phyloP scores from a whole-genome alignment of 2,888 invertebrate genomes.

The Lingula anatina region DNA sequence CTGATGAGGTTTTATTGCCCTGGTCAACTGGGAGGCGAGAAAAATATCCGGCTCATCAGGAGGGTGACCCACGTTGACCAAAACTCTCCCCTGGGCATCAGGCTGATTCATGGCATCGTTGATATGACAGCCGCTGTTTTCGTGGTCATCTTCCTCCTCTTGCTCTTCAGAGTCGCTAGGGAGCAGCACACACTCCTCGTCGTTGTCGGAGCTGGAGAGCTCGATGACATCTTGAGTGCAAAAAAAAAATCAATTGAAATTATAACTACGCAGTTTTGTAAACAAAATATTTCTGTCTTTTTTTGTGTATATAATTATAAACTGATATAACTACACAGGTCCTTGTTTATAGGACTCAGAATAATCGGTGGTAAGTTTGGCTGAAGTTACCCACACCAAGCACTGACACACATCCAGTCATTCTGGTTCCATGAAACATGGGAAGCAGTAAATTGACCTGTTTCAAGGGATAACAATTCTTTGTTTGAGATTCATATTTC shows the following conservation, averaged over 20 bases:
- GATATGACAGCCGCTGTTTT: slow-evolving; percentile 83
- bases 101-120: slow-evolving; percentile 87
- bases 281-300: too few relatives aligned
- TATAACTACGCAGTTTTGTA: not conserved
- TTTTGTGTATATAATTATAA: too few relatives aligned
- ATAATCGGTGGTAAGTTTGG: too few relatives aligned
- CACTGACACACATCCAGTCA: too few relatives aligned
- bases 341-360: too few relatives aligned
- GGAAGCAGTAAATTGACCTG: too few relatives aligned
- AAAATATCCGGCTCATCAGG: slow-evolving; percentile 86
- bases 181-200: too few relatives aligned
- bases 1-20: slow-evolving; percentile 93
- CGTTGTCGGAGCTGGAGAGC: slow-evolving; percentile 60
- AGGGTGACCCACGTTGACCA: slow-evolving; percentile 90
- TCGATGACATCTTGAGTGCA: slow-evolving; percentile 19
- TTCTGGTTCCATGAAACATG: too few relatives aligned
- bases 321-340: too few relatives aligned
- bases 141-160: slow-evolving; percentile 68
- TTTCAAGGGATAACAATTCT: too few relatives aligned
- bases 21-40: slow-evolving; percentile 80
- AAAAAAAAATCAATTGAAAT: not conserved
- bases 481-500: too few relatives aligned
- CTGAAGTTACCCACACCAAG: too few relatives aligned
- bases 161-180: slow-evolving; percentile 56
- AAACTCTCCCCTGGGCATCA: slow-evolving; percentile 84